Evolutionary conservation across 2,888 invertebrate species (phyloP), one percentile per base, ranked within the genome.

Genomic region (Cetonia aurata): DNA sequence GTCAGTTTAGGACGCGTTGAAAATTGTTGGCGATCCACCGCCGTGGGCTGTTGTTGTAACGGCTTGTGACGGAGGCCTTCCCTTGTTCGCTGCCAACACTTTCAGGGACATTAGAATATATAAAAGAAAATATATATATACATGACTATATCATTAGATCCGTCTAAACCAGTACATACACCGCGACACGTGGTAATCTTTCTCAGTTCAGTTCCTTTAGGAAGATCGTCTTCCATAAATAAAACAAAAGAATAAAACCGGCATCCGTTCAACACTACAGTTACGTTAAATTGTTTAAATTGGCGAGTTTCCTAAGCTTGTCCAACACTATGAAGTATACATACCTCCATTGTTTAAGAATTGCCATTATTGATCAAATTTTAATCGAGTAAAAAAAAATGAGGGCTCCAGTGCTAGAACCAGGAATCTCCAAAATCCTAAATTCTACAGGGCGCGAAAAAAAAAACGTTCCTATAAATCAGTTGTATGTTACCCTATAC

Each of bases 61-160:
- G 79, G 80, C 78, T 76, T 74, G 73, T 73, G 75, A 74, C 71
- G 80, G 77, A 8, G 80, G 80, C 80, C 80, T 80, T 80, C 80
- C 80, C 77, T 77, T 77, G 78, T 69, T 71, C 73, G 73, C 73
- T 72, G 73, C 71, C 62, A 67, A 59, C 73, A 70, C 73, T 71
- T 75, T 75, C 75, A 75, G 75, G 75, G 75, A 74, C 73, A 75
- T 71, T 75, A 75, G 70, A 74, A 70, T 74, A 73, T 75, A 74
- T 74, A 66, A 48, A 66, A 37, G 52, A 56, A 66, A 57, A 53
- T 70, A 57, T 70, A 65, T 66, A 67, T 67, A 66, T 66, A 70
- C 59, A 67, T 70, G 59, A 70, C 70, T 69, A 69, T 67, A 55
- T 69, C 69, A 69, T 60, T 69, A 69, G 69, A 69, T 53, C 69